A percentile compares a stretch with the other conserved stretches of the same genome.
Evolutionary conservation across 2,888 invertebrate genomes (phyloP).

Genomic region (Dicycla oo): DNA sequence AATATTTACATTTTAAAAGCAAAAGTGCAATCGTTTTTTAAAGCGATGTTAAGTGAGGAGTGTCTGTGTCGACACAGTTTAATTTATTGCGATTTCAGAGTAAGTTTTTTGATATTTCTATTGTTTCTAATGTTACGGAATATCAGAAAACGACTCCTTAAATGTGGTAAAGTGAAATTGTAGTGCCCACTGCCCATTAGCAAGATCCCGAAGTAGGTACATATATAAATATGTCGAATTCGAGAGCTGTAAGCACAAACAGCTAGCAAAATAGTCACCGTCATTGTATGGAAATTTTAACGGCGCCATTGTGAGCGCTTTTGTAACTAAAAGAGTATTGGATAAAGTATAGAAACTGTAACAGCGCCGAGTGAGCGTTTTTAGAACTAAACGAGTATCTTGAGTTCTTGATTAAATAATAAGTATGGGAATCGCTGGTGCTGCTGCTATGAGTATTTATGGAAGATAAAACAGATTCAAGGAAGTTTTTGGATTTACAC

Average conservation of each 20-base stretch:
- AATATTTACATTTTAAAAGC: constrained; percentile 54
- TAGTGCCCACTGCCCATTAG: background rate
- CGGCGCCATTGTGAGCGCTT: background rate
- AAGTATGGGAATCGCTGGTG: background rate
- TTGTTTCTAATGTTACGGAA: background rate
- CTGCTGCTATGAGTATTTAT: background rate
- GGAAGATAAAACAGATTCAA: background rate
- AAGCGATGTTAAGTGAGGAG: background rate
- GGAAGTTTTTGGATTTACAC: background rate
- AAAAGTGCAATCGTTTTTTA: constrained; percentile 23
- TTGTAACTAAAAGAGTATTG: background rate
- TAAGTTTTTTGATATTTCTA: background rate
- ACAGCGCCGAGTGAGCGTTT: background rate
- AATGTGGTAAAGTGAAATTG: background rate
- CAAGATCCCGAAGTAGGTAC: background rate
- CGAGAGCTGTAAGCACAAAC: background rate
- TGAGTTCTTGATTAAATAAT: background rate
- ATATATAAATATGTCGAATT: background rate
- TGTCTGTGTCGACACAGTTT: background rate
- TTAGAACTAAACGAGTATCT: background rate
- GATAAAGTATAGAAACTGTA: background rate
- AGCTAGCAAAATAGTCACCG: constrained; percentile 5
- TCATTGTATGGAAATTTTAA: no score
- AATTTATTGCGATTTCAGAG: background rate
- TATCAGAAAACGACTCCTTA: background rate